Conservation (phyloP, 1,140 invertebrate genomes). For the Drosophila dunni region DNA sequence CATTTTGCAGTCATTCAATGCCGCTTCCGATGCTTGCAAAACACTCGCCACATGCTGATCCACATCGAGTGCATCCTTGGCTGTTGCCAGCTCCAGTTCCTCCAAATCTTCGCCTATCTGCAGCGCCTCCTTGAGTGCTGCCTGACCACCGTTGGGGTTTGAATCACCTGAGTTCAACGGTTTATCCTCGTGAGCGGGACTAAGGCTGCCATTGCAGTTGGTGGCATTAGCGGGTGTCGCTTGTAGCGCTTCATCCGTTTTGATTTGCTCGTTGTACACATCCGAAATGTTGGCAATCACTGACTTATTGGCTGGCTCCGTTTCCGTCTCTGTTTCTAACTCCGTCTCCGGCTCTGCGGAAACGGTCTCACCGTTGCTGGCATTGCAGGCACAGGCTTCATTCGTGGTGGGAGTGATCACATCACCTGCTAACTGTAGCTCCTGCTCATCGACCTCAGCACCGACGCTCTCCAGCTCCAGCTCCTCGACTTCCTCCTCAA, state of each 20-base stretch:
- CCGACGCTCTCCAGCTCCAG: slow-evolving; percentile 46
- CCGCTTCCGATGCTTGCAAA: slow-evolving; percentile 86
- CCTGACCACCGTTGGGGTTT: slow-evolving; percentile 39
- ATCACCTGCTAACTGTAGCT: slow-evolving; percentile 12
- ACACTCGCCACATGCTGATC: slow-evolving; percentile 87
- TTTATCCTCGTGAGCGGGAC: slow-evolving; percentile 29
- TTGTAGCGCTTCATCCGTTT: slow-evolving; percentile 67
- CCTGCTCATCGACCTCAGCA: slow-evolving; percentile 19
- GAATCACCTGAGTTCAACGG: background rate
- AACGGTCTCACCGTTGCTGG: slow-evolving; percentile 11
- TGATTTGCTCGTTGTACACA: slow-evolving; percentile 84
- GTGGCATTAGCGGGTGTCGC: slow-evolving; percentile 17
- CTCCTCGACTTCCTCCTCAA: slow-evolving; percentile 69
- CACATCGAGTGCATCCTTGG: slow-evolving; percentile 79
- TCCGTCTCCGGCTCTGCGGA: background rate
- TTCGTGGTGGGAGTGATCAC: slow-evolving; percentile 19
- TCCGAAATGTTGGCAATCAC: slow-evolving; percentile 82
- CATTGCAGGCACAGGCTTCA: slow-evolving; percentile 57
- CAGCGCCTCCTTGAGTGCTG: slow-evolving; percentile 66
- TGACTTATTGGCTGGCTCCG: slow-evolving; percentile 52
- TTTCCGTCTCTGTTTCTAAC: background rate
- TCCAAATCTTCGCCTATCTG: slow-evolving; percentile 77
- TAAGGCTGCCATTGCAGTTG: slow-evolving; percentile 82
- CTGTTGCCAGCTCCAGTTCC: slow-evolving; percentile 84
- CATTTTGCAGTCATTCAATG: slow-evolving; percentile 85